These are phyloP conservation scores for Tapera naevia DNA, from an alignment of 2,797 vertebrate species.

Conservation along the genomic window DNA sequence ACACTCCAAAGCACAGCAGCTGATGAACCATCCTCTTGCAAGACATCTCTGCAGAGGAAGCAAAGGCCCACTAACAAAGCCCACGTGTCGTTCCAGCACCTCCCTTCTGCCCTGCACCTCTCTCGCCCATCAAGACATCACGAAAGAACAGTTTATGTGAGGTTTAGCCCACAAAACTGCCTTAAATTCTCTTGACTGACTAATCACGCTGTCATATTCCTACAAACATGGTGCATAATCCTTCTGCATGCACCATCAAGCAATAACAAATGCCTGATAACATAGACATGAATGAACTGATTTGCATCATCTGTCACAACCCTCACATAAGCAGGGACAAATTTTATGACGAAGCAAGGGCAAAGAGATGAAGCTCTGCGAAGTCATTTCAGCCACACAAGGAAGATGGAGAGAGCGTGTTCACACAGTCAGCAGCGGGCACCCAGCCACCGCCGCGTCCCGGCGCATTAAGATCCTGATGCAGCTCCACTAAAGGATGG, in stretches of 20 bases:
- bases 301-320: neutral
- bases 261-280: neutral
- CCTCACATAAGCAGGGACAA: neutral
- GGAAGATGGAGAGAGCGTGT: neutral
- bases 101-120: neutral
- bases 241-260: neutral
- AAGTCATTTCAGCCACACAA: neutral
- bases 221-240: neutral
- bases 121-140: too few species aligned
- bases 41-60: neutral
- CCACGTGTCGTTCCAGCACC: fast-evolving
- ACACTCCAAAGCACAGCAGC: fast-evolving
- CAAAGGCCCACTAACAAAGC: neutral
- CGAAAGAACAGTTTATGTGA: neutral
- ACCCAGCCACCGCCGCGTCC: neutral
- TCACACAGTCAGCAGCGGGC: neutral
- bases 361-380: neutral
- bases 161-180: neutral
- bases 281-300: neutral
- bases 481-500: neutral
- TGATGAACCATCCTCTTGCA: fast-evolving
- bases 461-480: neutral
- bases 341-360: neutral
- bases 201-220: neutral
- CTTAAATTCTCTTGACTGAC: neutral